Conservation (phyloP, 2,888 invertebrate species). For the Chalcosyrphus nemorum region DNA sequence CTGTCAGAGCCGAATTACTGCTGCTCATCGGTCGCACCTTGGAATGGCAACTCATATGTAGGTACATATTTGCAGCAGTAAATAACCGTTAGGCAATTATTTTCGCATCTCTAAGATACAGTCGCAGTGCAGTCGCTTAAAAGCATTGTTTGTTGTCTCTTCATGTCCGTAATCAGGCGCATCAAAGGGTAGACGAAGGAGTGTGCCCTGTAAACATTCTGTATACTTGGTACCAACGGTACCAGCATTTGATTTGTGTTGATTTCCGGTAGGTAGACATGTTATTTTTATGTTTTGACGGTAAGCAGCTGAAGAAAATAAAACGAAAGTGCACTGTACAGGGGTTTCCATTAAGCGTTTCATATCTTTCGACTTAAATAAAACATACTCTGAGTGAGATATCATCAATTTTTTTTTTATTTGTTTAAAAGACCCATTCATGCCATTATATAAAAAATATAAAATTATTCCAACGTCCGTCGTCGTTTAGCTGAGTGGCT, state of each 20-base stretch:
- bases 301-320: too few relatives aligned
- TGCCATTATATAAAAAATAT: too few relatives aligned
- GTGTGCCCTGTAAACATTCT: constrained; percentile 8
- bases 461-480: too few relatives aligned
- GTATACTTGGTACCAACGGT: not conserved
- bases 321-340: too few relatives aligned
- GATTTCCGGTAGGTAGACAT: not conserved
- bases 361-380: too few relatives aligned
- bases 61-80: constrained; percentile 13
- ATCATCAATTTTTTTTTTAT: too few relatives aligned
- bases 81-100: constrained; percentile 51
- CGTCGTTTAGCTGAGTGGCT: too few relatives aligned
- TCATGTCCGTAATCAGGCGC: constrained; percentile 20
- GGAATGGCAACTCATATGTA: not conserved
- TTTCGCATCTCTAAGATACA: constrained; percentile 29
- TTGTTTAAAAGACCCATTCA: too few relatives aligned
- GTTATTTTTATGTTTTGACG: too few relatives aligned
- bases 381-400: too few relatives aligned
- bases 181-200: constrained; percentile 1
- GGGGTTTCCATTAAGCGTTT: too few relatives aligned
- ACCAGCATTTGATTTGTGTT: not conserved
- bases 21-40: constrained; percentile 39
- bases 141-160: not conserved
- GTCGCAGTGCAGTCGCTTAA: not conserved
- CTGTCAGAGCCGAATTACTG: constrained; percentile 23